Evolutionary conservation across 2,888 invertebrate species (phyloP), one percentile per base, ranked within the genome.

Genomic region (Drosophila rubida): DNA sequence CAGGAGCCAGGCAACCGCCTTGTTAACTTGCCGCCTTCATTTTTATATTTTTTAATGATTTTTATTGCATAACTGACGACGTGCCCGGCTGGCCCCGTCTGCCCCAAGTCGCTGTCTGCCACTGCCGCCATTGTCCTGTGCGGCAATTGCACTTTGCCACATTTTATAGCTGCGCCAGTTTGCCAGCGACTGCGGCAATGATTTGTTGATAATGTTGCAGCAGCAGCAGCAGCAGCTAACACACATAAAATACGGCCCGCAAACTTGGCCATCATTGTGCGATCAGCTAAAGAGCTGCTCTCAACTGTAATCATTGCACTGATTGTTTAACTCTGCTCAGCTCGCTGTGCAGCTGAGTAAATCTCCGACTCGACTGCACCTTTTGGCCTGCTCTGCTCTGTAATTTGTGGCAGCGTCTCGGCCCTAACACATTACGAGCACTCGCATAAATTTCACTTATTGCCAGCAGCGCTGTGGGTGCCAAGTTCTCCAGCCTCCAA

Each of bases 1-100:
- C 49, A 69, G 59, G 37, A 14, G 59, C 22, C 53, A 16, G 37
- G 46, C 53, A 45, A 54, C 50, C 53, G 70, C 44, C 81, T 84
- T 87, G 87, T 84, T 84, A 87, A 66, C 78, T 80, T 81, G 73
- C 69, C 57, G 75, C 81, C 80, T 80, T 84, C 75, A 75, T 78
- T 84, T 88, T 84, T 87, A 82, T 88, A 80, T 84, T 88, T 87
- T 85, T 88, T 83, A 84, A 82, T 82, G 88, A 87, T 85, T 88
- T 87, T 88, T 84, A 85, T 84, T 83, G 71, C 84, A 83, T 86
- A 84, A 87, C 75, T 67, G 81, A 58, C 77, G 71, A 66, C 71
- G 53, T 63, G 59, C 62, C 55, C 68, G 16, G 13, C 16, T 19
- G 13, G 41, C 7, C 45, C 32, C 6, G 53, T 51, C 50, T 50